These are phyloP conservation scores for Stramonita haemastoma DNA, from an alignment of 2,888 invertebrate genomes.

Conservation along the genomic window DNA sequence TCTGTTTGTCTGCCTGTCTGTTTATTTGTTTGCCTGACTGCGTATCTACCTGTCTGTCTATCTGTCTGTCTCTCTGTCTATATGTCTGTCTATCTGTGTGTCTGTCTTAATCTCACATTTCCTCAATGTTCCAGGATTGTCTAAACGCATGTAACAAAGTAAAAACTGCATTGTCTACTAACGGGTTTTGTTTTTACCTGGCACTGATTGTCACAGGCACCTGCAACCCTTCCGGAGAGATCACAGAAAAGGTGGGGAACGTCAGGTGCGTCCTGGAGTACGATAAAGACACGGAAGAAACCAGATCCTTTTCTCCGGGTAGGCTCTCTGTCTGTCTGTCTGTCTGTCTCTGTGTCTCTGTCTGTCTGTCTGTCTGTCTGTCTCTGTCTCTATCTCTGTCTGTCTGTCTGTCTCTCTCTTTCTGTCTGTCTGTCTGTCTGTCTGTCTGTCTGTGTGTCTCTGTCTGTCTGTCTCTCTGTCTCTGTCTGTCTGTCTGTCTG, in stretches of 20 bases:
- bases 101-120: no score
- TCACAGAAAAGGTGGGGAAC: neutral
- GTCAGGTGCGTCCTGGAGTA: neutral
- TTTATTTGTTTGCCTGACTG: no score
- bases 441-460: no score
- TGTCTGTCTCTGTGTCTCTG: neutral
- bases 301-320: conserved; percentile 1
- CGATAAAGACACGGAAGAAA: neutral
- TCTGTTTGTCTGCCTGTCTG: no score
- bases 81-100: no score
- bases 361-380: neutral
- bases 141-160: no score
- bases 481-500: neutral
- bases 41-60: no score
- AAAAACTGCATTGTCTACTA: no score
- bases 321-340: neutral
- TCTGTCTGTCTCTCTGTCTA: no score
- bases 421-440: neutral
- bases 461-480: no score
- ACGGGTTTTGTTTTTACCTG: no score
- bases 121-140: no score
- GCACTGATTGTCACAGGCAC: neutral
- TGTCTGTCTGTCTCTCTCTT: neutral
- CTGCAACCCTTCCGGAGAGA: neutral
- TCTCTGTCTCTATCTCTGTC: neutral